These are phyloP conservation scores for Halcyon badia DNA, from an alignment of 2,797 vertebrate species.

Conservation along the genomic window DNA sequence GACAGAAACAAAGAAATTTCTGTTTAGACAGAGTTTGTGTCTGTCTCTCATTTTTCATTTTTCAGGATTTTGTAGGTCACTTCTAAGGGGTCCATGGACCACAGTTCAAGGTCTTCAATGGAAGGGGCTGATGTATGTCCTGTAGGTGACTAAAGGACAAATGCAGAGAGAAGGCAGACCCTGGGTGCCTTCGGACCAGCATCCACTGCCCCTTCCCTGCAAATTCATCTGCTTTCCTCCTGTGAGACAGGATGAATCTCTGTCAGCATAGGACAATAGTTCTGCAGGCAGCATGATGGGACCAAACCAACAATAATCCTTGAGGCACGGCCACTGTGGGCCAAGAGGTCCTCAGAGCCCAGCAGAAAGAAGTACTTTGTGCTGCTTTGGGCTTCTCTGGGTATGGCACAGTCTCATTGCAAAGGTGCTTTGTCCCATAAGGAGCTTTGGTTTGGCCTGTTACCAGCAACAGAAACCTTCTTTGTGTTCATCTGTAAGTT, in stretches of 20 bases:
- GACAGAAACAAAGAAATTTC: not conserved
- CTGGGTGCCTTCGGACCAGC: not conserved
- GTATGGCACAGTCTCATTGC: not conserved
- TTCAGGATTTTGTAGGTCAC: not conserved
- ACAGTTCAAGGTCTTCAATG: not conserved
- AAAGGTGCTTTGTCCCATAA: not conserved
- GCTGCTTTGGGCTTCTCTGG: not conserved
- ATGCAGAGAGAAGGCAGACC: not conserved
- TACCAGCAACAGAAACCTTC: not conserved
- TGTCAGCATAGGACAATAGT: not conserved
- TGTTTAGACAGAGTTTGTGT: not conserved
- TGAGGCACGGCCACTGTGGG: not conserved
- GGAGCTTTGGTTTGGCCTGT: not conserved
- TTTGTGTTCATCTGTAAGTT: not conserved
- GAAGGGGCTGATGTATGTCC: not conserved
- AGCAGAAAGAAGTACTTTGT: not conserved
- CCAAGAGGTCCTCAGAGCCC: not conserved
- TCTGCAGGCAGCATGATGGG: not conserved
- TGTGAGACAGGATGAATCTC: not conserved
- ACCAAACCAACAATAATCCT: not conserved
- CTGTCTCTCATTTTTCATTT: not conserved
- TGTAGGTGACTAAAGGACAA: not conserved
- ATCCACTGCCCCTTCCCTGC: not conserved
- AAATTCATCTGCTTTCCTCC: not conserved
- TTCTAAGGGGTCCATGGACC: not conserved